phyloP scores from a whole-genome alignment of 2,888 invertebrate genomes.

The Epicampocera succincta region DNA sequence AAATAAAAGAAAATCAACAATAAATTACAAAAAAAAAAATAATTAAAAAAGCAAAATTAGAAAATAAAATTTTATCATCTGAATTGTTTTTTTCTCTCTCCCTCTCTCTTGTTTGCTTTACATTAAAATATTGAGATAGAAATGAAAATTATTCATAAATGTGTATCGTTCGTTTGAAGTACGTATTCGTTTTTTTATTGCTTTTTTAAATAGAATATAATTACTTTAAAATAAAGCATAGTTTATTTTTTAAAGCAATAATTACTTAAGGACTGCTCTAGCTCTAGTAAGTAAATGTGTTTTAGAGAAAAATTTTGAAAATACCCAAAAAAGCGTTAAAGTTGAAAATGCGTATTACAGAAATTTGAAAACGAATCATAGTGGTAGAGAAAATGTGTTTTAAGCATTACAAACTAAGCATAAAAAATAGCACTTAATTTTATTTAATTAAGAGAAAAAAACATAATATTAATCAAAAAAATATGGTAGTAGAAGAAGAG shows the following conservation, averaged over 20 bases:
- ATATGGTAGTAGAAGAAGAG: conserved; percentile 55
- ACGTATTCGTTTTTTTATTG: conserved; percentile 30
- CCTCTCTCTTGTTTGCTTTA: neutral
- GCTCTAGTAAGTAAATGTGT: neutral
- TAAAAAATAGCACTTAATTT: conserved; percentile 68
- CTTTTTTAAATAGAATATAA: conserved; percentile 26
- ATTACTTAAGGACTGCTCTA: conserved; percentile 24
- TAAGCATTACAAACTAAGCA: conserved; percentile 65
- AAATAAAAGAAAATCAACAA: conserved; percentile 46
- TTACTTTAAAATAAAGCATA: conserved; percentile 14
- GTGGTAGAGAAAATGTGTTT: conserved; percentile 57
- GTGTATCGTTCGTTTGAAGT: conserved; percentile 42
- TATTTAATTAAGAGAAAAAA: conserved; percentile 64
- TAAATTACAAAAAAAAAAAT: conserved; percentile 33
- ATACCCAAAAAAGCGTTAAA: conserved; percentile 65
- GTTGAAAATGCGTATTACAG: conserved; percentile 26
- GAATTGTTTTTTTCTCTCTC: neutral
- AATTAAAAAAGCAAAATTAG: conserved; percentile 4
- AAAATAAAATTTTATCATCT: conserved; percentile 22
- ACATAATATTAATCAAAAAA: conserved; percentile 56
- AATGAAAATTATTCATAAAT: conserved; percentile 36
- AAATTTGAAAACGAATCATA: conserved; percentile 32
- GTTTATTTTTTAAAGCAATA: conserved; percentile 21
- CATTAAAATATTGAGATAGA: conserved; percentile 4
- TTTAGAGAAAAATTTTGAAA: conserved; percentile 58